phyloP scores from a whole-genome alignment of 2,888 invertebrate species.

The Agrotis segetum region DNA sequence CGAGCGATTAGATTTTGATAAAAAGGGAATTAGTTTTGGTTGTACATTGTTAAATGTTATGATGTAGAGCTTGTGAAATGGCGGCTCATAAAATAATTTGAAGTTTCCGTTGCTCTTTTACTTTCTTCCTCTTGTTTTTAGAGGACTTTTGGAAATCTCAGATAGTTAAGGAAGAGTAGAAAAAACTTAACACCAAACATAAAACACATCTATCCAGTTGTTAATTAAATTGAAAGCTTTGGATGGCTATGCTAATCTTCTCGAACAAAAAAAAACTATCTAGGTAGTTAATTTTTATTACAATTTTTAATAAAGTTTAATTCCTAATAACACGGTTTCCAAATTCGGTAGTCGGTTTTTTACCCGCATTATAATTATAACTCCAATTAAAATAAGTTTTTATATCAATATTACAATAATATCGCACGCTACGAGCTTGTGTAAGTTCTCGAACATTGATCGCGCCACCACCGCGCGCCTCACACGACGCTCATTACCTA shows the following conservation, averaged over 20 bases:
- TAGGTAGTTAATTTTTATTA: too few relatives aligned
- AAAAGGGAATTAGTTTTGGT: conserved; percentile 53
- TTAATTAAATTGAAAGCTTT: not conserved
- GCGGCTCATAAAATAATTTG: too few relatives aligned
- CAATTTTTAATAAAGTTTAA: too few relatives aligned
- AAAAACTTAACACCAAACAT: too few relatives aligned
- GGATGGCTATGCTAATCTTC: not conserved
- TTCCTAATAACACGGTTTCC: not conserved
- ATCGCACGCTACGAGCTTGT: conserved; percentile 43
- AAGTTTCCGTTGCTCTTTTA: not conserved
- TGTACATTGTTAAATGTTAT: conserved; percentile 45
- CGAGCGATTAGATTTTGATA: conserved; percentile 58
- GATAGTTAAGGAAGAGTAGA: too few relatives aligned
- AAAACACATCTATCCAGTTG: too few relatives aligned
- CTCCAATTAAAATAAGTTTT: conserved; percentile 26
- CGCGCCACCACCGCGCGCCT: conserved; percentile 55
- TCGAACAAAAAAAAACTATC: too few relatives aligned
- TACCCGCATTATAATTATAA: not conserved
- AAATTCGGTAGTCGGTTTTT: conserved; percentile 1
- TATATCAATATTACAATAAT: conserved; percentile 39
- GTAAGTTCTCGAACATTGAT: conserved; percentile 38
- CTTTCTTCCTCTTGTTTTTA: too few relatives aligned
- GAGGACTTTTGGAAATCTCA: too few relatives aligned
- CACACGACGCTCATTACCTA: conserved; percentile 60
- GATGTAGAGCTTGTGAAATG: conserved; percentile 22